Evolutionary conservation across 2,888 invertebrate species (phyloP), one percentile per base, ranked within the genome.

Genomic region (Drosophila cognata): DNA sequence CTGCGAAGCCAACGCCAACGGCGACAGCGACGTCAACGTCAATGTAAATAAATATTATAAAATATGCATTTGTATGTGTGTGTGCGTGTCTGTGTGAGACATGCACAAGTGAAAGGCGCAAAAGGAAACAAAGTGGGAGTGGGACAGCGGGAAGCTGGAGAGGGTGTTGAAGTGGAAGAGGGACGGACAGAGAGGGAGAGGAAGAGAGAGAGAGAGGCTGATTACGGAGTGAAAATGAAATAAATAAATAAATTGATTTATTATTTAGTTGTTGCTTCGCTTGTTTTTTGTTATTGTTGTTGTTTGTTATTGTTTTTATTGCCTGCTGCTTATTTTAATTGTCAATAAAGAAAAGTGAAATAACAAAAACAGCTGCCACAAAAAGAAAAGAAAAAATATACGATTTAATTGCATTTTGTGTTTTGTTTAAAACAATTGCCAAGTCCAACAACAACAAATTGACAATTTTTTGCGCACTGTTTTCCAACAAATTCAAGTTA

Each of bases 21-120:
- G 35, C 71, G 48, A 76, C 74, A 28, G 56, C 79, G 59, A 74
- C 78, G 74, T 43, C 68, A 71, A 59, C 72, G 66, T 62, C 75
- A 70, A 82, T 84, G 80, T 77, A 84, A 84, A 88, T 88, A 84
- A 88, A 85, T 88, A 84, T 84, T 84, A 82, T 85, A 88, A 88
- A 85, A 85, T 80, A 84, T 80, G 68, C 71, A 73, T 21, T 67
- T 66, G 71, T 56, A 28, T 75, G 61, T 57, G 28, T 60, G 31
- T 67, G 55, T 53, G 31, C 28, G 53, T n/a, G 63, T 68, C 56
- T 72, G 46, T 66, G 60, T 35, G 59, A n/a, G 79, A 51, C 79
- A 88, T 81, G 84, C 84, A 78, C 77, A 87, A 84, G 89, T 84
- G 84, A 84, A 84, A 84, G 84, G 84, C 84, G 73, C 62, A 76